Base-by-base conservation (phyloP, 92 coral and sea anemone species). In the Porites evermanni region DNA sequence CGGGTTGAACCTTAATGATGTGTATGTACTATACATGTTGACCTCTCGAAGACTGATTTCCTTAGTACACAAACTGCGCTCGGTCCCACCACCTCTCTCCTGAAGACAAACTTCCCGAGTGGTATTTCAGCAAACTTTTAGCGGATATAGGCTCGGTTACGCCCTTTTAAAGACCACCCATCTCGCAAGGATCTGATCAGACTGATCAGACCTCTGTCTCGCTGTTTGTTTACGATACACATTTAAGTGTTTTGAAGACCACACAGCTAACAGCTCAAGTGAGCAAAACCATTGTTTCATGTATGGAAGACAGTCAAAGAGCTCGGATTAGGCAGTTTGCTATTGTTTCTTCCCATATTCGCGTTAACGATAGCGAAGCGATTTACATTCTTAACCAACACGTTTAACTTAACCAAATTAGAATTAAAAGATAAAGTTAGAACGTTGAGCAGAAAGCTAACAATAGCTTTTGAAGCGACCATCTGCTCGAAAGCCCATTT, bases 191-290 rank as follows among this genome's bases (percentile, higher is more conserved):
- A 53, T 29, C n/a, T 56, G 61, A 56, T 76, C 83, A 73, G 87
- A 85, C 77, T 68, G 73, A 56, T 76, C 83, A 73, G 87, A 85
- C 77, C 61, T 67, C 74, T 59, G 79, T 90, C 90, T 86, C 86
- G 75, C 87, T 74, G 93, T 91, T 91, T 91, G 91, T 91, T 91
- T 91, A 91, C 91, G 81, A 50, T 91, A 91, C 88, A 87, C 67
- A 81, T 64, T 90, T 52, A 82, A 82, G 91, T 91, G 93, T 87
- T 88, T 78, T 70, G n/a, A 29, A 72, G 93, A 87, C 93, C 91
- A 91, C 91, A 86, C 93, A 90, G 67, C 83, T 51, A 77, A 75
- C 80, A 84, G 72, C 20, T 74, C 70, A 73, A 19, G 72, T 65
- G 51, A 51, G 84, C 73, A 64, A 21, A 52, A 24, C 64, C 64